Evolutionary conservation across 2,113 vertebrate species (phyloP).

Genomic region (Callopanchax toddi): DNA sequence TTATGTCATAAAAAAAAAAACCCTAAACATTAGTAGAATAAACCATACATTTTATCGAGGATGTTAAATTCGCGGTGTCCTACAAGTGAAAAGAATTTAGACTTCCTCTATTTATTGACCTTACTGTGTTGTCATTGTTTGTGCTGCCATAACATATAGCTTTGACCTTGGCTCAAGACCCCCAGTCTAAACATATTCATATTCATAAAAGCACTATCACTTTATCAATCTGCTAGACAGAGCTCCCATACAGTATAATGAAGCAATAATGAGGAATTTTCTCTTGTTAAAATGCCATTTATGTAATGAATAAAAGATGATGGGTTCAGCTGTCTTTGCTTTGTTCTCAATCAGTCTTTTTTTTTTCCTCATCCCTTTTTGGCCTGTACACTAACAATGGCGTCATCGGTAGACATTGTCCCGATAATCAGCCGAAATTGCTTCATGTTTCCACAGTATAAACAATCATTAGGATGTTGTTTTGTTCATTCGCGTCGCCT

Average conservation of each 20-base stretch:
- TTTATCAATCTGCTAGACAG: slow-evolving; percentile 74
- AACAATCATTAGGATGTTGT: slow-evolving; percentile 81
- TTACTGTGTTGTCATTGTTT: slow-evolving; percentile 38
- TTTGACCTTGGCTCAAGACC: slow-evolving; percentile 76
- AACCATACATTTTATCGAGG: too few species aligned
- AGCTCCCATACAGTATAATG: slow-evolving; percentile 80
- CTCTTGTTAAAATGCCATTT: slow-evolving; percentile 81
- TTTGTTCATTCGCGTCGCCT: slow-evolving; percentile 76
- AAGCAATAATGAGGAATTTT: slow-evolving; percentile 81
- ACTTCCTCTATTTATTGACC: slow-evolving; percentile 42
- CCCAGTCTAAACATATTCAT: slow-evolving; percentile 76
- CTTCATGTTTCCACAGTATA: slow-evolving; percentile 77
- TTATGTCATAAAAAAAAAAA: too few species aligned
- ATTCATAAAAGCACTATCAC: slow-evolving; percentile 77
- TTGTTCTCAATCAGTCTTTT: slow-evolving; percentile 75
- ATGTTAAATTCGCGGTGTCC: too few species aligned
- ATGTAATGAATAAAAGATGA: slow-evolving; percentile 81
- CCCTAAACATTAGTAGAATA: too few species aligned
- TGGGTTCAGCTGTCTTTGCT: slow-evolving; percentile 73
- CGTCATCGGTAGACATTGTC: slow-evolving; percentile 79
- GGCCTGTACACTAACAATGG: slow-evolving; percentile 77
- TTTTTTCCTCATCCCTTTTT: slow-evolving; percentile 42
- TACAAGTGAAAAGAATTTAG: slow-evolving; percentile 9
- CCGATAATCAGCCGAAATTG: slow-evolving; percentile 78
- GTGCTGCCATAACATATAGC: slow-evolving; percentile 72